Evolutionary conservation across 1,140 invertebrate species (phyloP), one percentile per base, ranked within the genome.

Genomic region (Zaprionus africanus): DNA sequence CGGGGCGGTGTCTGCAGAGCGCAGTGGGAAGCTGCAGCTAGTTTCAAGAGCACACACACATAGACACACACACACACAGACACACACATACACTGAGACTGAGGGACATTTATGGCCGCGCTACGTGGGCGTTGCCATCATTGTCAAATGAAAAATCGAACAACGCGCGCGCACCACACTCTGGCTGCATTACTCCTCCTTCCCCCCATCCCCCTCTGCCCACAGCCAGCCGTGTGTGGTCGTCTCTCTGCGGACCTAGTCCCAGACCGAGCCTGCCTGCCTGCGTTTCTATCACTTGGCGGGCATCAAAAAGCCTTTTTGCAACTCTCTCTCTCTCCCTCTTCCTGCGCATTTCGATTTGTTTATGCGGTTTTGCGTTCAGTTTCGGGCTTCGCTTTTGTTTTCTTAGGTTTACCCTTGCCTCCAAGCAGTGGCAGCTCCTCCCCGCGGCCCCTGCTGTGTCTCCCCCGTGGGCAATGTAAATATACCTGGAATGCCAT

Each of bases 71-170:
- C n/a, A 79, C 51, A 28, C 65, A 7, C 2, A 22, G 11, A 70
- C 54, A 64, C 31, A 61, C 51, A 65, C 41, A 66, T n/a, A 79
- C 51, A 28, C 68, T 38, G 28, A 46, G 43, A 43, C 26, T 74
- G 67, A 34, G 46, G 68, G 73, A 76, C 82, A 86, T 76, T 85
- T 82, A 82, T 86, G 76, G 82, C n/a, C n/a, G 41, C 41, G 2
- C 41, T 17, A 46, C 72, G 83, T 86, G 79, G 82, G 79, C 79
- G 79, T 84, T 58, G 75, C 64, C 82, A 65, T 88, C 80, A 72
- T 76, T 72, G 81, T 90, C 85, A 90, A 88, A 84, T 88, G 85
- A 88, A 84, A 90, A 88, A 88, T 88, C 84, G 84, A 88, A 84
- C 49, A 49, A 41, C 43, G 51, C 15, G 31, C 34, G 34, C 46